A percentile compares a stretch with the other conserved stretches of the same genome.
Conservation (phyloP, 2,888 invertebrate genomes). For the Caenorhabditis macrosperma region DNA sequence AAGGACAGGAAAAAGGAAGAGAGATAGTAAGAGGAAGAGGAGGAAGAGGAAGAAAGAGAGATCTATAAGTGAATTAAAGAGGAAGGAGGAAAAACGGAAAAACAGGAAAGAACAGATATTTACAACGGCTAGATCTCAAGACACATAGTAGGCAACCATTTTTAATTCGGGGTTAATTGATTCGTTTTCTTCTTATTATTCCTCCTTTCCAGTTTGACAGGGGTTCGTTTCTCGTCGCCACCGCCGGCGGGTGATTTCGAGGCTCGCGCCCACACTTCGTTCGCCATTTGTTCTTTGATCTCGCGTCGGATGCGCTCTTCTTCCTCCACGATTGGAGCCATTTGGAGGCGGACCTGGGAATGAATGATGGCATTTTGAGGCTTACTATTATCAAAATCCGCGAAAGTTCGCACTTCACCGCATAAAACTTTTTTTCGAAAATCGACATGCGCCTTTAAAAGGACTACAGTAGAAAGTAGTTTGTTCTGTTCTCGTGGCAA, state of each 20-base stretch:
- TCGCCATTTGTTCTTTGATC: slow-evolving; percentile 45
- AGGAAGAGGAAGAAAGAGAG: not conserved
- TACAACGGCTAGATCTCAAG: not conserved
- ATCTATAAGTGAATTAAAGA: slow-evolving; percentile 3
- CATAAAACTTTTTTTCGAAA: too few relatives aligned
- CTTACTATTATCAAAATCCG: too few relatives aligned
- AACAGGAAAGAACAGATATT: not conserved
- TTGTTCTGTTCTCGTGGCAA: too few relatives aligned
- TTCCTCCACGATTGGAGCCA: slow-evolving; percentile 41
- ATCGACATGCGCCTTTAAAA: too few relatives aligned
- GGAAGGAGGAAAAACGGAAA: not conserved
- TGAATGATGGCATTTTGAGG: too few relatives aligned
- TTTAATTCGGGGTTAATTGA: too few relatives aligned
- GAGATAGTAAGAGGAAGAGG: too few relatives aligned
- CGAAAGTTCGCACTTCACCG: too few relatives aligned
- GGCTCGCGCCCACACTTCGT: slow-evolving; percentile 38
- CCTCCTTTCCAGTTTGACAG: slow-evolving; percentile 1
- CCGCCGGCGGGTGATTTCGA: too few relatives aligned
- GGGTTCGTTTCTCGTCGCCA: slow-evolving; percentile 26
- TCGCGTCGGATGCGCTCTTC: slow-evolving; percentile 42
- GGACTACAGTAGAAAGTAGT: too few relatives aligned
- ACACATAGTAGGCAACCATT: too few relatives aligned
- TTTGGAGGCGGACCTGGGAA: slow-evolving; percentile 26
- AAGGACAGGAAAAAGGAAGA: not conserved
- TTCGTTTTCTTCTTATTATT: not conserved